These are phyloP conservation scores for Lutjanus argentimaculatus DNA, from an alignment of 2,797 vertebrate species.

Conservation along the genomic window DNA sequence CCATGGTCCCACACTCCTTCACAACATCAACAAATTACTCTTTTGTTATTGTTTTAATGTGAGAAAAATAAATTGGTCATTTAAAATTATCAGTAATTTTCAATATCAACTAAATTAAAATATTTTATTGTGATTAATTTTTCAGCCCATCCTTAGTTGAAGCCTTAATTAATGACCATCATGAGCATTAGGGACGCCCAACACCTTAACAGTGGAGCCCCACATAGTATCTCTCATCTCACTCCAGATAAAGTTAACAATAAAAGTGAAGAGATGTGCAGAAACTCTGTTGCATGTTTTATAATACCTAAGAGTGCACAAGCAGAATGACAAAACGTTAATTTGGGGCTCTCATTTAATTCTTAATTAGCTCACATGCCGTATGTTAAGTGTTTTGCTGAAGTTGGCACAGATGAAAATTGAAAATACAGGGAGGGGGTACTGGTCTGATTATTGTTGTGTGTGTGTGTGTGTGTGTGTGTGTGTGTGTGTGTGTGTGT, in stretches of 20 bases:
- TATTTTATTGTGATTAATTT: too few relatives aligned
- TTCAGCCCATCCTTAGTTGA: background rate
- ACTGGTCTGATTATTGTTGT: slow-evolving; percentile 19
- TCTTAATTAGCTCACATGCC: slow-evolving; percentile 45
- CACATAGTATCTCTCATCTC: slow-evolving; percentile 19
- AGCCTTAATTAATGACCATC: slow-evolving; percentile 11
- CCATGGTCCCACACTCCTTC: too few relatives aligned
- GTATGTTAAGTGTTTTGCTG: slow-evolving; percentile 30
- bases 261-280: slow-evolving; percentile 25
- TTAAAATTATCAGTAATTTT: too few relatives aligned
- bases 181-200: background rate
- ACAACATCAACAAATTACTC: too few relatives aligned
- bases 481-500: too few relatives aligned
- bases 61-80: too few relatives aligned
- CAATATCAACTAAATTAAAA: too few relatives aligned
- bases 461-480: too few relatives aligned
- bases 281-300: slow-evolving; percentile 12
- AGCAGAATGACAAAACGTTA: slow-evolving; percentile 21
- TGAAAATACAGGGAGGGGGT: slow-evolving; percentile 11
- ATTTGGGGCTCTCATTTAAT: slow-evolving; percentile 33
- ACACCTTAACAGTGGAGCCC: background rate
- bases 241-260: slow-evolving; percentile 20
- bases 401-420: slow-evolving; percentile 24
- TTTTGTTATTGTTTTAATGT: too few relatives aligned
- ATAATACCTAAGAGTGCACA: slow-evolving; percentile 14